A percentile compares a stretch with the other conserved stretches of the same genome.
Evolutionary conservation across 2,797 vertebrate genomes (phyloP).

Genomic region (Clarias pachynema): DNA sequence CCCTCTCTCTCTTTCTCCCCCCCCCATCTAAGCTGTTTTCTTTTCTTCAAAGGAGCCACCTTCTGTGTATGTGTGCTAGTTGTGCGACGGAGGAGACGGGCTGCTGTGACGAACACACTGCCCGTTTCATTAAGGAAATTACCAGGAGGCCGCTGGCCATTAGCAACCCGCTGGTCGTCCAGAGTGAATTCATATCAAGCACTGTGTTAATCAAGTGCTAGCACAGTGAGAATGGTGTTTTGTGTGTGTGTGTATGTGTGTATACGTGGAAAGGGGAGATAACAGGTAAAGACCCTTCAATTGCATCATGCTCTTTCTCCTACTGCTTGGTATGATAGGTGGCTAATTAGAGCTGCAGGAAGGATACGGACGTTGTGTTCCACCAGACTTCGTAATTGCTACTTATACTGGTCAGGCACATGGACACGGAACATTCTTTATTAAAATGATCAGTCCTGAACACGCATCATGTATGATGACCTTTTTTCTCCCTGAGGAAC

Average conservation of each 20-base stretch:
- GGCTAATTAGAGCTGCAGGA: slow-evolving; percentile 69
- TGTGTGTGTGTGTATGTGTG: slow-evolving; percentile 31
- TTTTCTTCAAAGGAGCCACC: not conserved
- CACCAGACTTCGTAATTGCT: slow-evolving; percentile 62
- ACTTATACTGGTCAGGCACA: slow-evolving; percentile 49
- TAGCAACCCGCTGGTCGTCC: slow-evolving; percentile 34
- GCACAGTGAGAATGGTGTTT: slow-evolving; percentile 33
- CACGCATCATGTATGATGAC: slow-evolving; percentile 61
- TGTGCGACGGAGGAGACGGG: slow-evolving; percentile 14
- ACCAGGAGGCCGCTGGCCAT: slow-evolving; percentile 42
- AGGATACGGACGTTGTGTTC: slow-evolving; percentile 56
- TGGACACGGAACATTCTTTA: slow-evolving; percentile 63
- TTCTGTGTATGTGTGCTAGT: not conserved
- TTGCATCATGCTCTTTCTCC: slow-evolving; percentile 40
- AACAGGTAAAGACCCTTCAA: slow-evolving; percentile 28
- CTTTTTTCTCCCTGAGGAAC: not conserved
- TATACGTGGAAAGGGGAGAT: slow-evolving; percentile 36
- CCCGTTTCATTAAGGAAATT: slow-evolving; percentile 51
- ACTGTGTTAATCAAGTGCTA: slow-evolving; percentile 43
- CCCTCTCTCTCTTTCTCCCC: not conserved
- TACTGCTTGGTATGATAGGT: slow-evolving; percentile 44
- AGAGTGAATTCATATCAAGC: slow-evolving; percentile 32
- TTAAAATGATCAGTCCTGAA: slow-evolving; percentile 60
- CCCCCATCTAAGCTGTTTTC: not conserved
- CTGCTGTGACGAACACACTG: slow-evolving; percentile 28